A percentile compares a stretch with the other conserved stretches of the same genome.
Conservation (phyloP, 2,113 vertebrate genomes). For the Probosciger aterrimus region DNA sequence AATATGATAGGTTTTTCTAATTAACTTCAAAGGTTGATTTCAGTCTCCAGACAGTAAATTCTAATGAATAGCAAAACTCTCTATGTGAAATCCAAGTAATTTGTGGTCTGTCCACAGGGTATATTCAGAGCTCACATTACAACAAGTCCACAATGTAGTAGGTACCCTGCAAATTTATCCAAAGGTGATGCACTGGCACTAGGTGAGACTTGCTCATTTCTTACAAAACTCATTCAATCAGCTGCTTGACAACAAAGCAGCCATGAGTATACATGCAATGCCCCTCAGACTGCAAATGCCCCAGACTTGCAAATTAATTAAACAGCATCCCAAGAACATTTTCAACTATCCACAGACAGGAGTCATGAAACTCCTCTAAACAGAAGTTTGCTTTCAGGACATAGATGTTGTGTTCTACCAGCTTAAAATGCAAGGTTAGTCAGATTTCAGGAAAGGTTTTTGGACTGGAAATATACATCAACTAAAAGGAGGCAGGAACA, state of each 20-base stretch:
- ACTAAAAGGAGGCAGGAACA: neutral
- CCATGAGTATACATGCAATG: fast-evolving
- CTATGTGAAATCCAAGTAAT: neutral
- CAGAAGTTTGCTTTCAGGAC: neutral
- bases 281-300: neutral
- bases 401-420: neutral
- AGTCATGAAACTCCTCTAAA: neutral
- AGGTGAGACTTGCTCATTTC: neutral
- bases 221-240: neutral
- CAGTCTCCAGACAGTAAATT: neutral
- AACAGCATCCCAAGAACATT: neutral
- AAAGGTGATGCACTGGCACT: neutral
- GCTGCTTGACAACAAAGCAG: neutral
- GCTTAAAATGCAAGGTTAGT: neutral
- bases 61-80: neutral
- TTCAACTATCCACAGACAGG: neutral
- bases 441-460: neutral
- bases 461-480: neutral
- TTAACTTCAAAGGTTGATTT: neutral
- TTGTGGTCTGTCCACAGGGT: neutral
- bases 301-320: neutral
- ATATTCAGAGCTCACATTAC: neutral
- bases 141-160: neutral
- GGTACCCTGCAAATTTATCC: neutral
- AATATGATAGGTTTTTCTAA: neutral